phyloP scores from a whole-genome alignment of 2,113 vertebrate species.

The Laticauda laticaudata region DNA sequence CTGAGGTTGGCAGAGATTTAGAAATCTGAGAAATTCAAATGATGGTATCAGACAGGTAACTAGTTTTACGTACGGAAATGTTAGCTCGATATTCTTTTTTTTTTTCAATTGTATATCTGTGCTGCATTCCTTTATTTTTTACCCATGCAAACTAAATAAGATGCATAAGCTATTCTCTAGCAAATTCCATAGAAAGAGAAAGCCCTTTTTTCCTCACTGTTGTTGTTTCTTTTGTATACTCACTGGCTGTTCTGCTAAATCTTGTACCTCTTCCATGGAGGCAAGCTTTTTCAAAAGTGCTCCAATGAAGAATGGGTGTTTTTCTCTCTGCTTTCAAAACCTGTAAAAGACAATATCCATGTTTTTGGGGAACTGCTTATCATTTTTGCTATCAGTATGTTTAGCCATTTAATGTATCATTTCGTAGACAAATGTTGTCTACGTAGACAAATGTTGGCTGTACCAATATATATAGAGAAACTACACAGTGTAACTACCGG shows the following conservation, averaged over 20 bases:
- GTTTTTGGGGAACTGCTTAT: slow-evolving; percentile 66
- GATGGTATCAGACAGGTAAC: not conserved
- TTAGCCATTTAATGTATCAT: slow-evolving; percentile 56
- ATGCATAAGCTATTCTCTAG: slow-evolving; percentile 25
- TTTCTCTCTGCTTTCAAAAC: slow-evolving; percentile 67
- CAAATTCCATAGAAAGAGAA: not conserved
- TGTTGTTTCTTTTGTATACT: slow-evolving; percentile 59
- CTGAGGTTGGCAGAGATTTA: not conserved
- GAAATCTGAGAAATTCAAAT: not conserved
- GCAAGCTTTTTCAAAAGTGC: slow-evolving; percentile 43
- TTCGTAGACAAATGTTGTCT: slow-evolving; percentile 55
- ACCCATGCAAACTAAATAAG: not conserved
- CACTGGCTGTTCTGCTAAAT: slow-evolving; percentile 75
- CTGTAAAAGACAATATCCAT: slow-evolving; percentile 67
- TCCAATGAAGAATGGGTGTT: slow-evolving; percentile 31
- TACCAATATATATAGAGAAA: slow-evolving; percentile 54
- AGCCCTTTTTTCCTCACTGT: not conserved
- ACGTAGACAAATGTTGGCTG: slow-evolving; percentile 60
- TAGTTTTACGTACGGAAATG: not conserved
- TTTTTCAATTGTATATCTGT: not conserved
- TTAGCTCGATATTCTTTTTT: not conserved
- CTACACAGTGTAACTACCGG: too few relatives aligned
- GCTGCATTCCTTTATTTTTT: not conserved
- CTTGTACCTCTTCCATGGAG: slow-evolving; percentile 77
- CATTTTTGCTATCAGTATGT: slow-evolving; percentile 72